Percentiles rank a stretch among this genome's conserved stretches.
phyloP scores from a whole-genome alignment of 2,113 vertebrate genomes.

The Coptodon bakossiorum region DNA sequence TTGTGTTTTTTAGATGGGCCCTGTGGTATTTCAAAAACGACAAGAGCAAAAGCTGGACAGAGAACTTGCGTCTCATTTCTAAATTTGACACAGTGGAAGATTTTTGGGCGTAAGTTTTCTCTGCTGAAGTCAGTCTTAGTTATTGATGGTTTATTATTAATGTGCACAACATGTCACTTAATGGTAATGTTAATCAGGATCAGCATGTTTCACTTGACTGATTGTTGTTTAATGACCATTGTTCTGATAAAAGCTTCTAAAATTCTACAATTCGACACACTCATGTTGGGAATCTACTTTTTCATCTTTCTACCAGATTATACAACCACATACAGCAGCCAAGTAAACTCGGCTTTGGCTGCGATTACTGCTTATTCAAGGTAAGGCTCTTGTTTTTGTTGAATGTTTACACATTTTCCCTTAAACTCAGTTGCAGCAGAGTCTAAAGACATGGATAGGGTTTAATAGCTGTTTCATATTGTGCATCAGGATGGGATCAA shows the following conservation, averaged over 20 bases:
- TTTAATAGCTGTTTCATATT: background rate
- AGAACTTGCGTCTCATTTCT: slow-evolving; percentile 78
- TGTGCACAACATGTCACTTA: background rate
- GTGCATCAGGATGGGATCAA: slow-evolving; percentile 75
- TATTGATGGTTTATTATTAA: background rate
- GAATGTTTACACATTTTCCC: background rate
- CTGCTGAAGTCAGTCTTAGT: background rate
- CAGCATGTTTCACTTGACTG: background rate
- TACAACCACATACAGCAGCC: slow-evolving; percentile 83
- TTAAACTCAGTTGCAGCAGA: background rate
- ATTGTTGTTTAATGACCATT: background rate
- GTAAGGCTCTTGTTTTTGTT: slow-evolving; percentile 31
- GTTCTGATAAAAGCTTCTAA: background rate
- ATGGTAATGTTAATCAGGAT: background rate
- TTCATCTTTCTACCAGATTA: slow-evolving; percentile 55
- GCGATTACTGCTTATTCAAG: slow-evolving; percentile 82
- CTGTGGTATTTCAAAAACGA: slow-evolving; percentile 84
- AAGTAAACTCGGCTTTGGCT: slow-evolving; percentile 76
- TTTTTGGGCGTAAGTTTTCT: slow-evolving; percentile 78
- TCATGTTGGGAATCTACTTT: background rate
- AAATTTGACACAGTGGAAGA: slow-evolving; percentile 82
- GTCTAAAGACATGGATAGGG: background rate
- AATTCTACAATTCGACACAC: background rate
- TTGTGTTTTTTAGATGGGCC: slow-evolving; percentile 69
- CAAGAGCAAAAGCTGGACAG: slow-evolving; percentile 81